These are phyloP conservation scores for Emys orbicularis DNA, from an alignment of 2,797 vertebrate species.

Conservation along the genomic window DNA sequence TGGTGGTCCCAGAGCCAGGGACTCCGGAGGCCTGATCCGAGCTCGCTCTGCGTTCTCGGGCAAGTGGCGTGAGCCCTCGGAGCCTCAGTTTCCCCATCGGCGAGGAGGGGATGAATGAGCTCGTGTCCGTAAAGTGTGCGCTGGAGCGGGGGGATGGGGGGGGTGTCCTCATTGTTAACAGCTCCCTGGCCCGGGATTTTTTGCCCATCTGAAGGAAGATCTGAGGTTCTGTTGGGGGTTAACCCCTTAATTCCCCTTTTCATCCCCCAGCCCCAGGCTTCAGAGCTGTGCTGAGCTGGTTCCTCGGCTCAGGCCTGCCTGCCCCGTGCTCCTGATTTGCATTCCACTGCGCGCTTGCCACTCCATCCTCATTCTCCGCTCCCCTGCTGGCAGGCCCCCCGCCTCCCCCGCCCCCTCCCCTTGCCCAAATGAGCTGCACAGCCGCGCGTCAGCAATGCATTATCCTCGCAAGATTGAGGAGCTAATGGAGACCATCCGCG, in stretches of 20 bases:
- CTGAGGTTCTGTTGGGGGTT: background rate
- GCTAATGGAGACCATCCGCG: constrained; percentile 79
- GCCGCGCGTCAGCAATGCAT: constrained; percentile 74
- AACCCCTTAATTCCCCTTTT: background rate
- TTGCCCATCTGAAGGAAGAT: background rate
- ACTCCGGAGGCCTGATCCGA: background rate
- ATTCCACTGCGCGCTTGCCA: background rate
- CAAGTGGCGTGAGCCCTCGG: background rate
- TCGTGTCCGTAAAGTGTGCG: background rate
- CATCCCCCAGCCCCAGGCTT: background rate
- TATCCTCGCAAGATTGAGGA: constrained; percentile 86
- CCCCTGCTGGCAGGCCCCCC: background rate
- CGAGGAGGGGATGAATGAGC: background rate
- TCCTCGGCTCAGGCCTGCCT: background rate
- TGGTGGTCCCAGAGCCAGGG: background rate
- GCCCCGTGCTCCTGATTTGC: constrained; percentile 8
- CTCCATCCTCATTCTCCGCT: constrained; percentile 24
- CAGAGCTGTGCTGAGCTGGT: background rate
- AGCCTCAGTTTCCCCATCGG: background rate
- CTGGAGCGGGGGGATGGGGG: rapidly evolving
- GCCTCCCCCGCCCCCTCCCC: background rate
- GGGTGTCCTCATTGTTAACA: background rate
- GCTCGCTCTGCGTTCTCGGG: background rate
- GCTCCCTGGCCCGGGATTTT: background rate
- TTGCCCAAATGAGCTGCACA: constrained; percentile 39